Base-by-base conservation (phyloP, 2,888 invertebrate species). In the Gastracanthus pulcherrimus region DNA sequence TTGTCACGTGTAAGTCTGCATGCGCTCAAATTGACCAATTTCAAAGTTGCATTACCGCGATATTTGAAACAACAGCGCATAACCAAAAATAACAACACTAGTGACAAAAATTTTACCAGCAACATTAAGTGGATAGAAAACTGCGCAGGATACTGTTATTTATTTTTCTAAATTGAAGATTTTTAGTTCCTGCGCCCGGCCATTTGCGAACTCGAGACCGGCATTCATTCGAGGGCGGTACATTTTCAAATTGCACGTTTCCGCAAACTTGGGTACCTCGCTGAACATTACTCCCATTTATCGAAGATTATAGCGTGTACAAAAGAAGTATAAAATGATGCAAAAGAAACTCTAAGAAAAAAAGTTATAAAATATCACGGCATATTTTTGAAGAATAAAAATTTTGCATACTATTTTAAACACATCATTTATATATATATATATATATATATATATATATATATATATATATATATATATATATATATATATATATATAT, bases 161-260 rank as follows among this genome's bases (percentile, higher is more conserved):
- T n/a, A n/a, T n/a, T n/a, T n/a, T n/a, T n/a, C n/a, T 48, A 51
- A 69, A 69, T 69, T 69, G 45, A 69, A 69, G 69, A 48, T 69
- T 69, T 34, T 69, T 48, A 34, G 31, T 69, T 69, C 45, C 16
- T 31, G 19, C 69, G 48, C 69, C 29, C 29, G n/a, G 31, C n/a
- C 29, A 69, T 69, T 19, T 51, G 19, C 31, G n/a, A 48, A 48
- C 48, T 51, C 6, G 19, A 16, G 48, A n/a, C 45, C 67, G 26
- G 51, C 51, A 51, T 51, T 51, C n/a, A 23, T 51, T 51, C 41
- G 23, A 6, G 51, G 5, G 48, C 19, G 48, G 9, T 23, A 23
- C 45, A 45, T 67, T 67, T 67, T 67, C 31, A 45, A 31, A 45
- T 34, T 51, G 29, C 34, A 16, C 19, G 0, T n/a, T 51, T 51